Percentiles rank a stretch among this genome's conserved stretches.
phyloP scores from a whole-genome alignment of 1,140 invertebrate genomes.

The Tetragonula clypearis region DNA sequence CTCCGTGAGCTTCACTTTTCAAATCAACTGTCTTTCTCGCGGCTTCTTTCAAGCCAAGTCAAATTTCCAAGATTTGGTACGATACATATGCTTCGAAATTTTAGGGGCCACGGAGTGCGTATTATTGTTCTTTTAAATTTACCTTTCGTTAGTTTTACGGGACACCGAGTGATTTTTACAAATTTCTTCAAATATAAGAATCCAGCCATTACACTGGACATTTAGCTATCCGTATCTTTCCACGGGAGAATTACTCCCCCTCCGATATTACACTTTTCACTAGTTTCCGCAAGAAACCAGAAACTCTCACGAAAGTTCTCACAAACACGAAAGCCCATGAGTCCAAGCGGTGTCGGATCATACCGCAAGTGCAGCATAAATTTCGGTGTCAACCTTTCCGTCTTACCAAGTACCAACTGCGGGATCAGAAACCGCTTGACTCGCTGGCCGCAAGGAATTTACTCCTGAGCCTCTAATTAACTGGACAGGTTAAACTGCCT shows the following conservation, averaged over 20 bases:
- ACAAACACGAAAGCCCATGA: no score
- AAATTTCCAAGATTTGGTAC: background rate
- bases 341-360: no score
- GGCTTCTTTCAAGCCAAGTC: background rate
- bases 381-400: no score
- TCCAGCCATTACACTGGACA: no score
- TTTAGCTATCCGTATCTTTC: background rate
- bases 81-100: background rate
- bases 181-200: background rate
- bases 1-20: no score
- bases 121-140: background rate
- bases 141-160: background rate
- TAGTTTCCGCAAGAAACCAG: background rate
- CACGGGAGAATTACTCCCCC: background rate
- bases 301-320: background rate
- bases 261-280: background rate
- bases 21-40: background rate
- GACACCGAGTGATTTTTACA: background rate
- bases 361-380: no score
- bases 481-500: no score
- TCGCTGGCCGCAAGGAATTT: no score
- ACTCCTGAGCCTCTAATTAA: no score
- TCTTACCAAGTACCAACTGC: no score
- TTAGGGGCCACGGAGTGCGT: background rate
- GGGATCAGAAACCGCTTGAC: no score